Base-by-base conservation (phyloP, 2,113 vertebrate species). In the Accipiter virgatus region DNA sequence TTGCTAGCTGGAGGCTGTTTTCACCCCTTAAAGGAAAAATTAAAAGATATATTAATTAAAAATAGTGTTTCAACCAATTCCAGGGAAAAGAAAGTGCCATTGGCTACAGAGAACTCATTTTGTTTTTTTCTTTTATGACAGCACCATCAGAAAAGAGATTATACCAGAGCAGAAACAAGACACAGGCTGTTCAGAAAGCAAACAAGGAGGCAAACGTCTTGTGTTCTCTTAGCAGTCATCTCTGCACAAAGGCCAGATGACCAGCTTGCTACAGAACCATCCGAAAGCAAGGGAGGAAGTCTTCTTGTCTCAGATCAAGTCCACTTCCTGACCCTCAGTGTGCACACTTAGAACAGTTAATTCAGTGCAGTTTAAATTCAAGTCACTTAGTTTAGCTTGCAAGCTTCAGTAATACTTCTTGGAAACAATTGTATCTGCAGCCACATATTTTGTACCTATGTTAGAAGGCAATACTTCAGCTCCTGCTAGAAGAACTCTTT, bases 321-420 rank as follows among this genome's bases (percentile, higher is more conserved):
- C 34, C 16, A 4, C 0, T 58, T 82, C 56, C 86, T 3, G 2
- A 86, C 53, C n/a, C 74, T 21, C 31, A 50, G 70, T 47, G 59
- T 23, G 38, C 58, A 55, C 40, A 53, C 2, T 4, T 52, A 66
- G 6, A 88, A 88, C 40, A 81, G 43, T 80, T 62, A 74, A 86
- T 66, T 94, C 90, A 94, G 92, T 97, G 94, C 94, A 90, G 80
- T 89, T 94, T 81, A 48, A 80, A 25, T 75, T 88, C 74, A 85
- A 96, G 94, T 85, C 90, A 48, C 72, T 85, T 19, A 86, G 79
- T 58, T 63, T 42, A 82, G 90, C 81, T 93, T 79, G 72, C 90
- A 80, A 77, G 34, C 11, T 74, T 89, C 81, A 85, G 62, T n/a
- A 93, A 80, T n/a, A 62, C n/a, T 82, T 79, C 81, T 26, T 47